A percentile compares a stretch with the other conserved stretches of the same genome.
These are phyloP conservation scores for Leucoraja erinaceus DNA, from an alignment of 2,113 vertebrate species.

Conservation along the genomic window DNA sequence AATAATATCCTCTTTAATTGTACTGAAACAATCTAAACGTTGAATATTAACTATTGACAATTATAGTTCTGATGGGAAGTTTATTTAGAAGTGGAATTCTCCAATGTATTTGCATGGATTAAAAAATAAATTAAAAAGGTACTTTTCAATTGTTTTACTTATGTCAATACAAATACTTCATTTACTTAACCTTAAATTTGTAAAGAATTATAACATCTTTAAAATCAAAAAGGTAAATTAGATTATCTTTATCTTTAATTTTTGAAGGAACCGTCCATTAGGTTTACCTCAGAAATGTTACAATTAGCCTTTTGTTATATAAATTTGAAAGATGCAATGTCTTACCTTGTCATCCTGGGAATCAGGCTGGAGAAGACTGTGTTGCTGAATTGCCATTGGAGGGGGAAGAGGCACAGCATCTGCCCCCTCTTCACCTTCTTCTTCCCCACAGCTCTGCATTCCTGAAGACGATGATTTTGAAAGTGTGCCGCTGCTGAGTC, in stretches of 20 bases:
- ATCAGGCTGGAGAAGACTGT: constrained; percentile 92
- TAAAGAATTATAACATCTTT: background rate
- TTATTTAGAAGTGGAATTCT: background rate
- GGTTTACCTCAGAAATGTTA: background rate
- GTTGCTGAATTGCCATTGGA: constrained; percentile 97
- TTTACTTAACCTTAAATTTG: constrained; percentile 17
- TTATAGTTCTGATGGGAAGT: background rate
- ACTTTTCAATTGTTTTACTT: background rate
- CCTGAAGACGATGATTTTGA: constrained; percentile 97
- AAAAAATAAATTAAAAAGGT: background rate
- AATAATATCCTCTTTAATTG: background rate
- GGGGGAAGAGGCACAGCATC: constrained; percentile 88
- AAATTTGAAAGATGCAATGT: background rate
- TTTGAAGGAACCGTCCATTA: background rate
- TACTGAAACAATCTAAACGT: background rate
- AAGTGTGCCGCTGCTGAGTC: constrained; percentile 87
- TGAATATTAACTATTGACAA: background rate
- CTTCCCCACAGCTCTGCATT: constrained; percentile 98
- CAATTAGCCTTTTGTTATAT: background rate
- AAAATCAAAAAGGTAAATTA: background rate
- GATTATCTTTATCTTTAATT: background rate
- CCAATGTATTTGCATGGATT: background rate
- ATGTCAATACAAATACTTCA: background rate
- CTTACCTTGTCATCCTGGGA: constrained; percentile 96
- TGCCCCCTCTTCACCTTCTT: constrained; percentile 89